Evolutionary conservation across 92 coral and sea anemone species (phyloP).

Genomic region (Nematostella vectensis): DNA sequence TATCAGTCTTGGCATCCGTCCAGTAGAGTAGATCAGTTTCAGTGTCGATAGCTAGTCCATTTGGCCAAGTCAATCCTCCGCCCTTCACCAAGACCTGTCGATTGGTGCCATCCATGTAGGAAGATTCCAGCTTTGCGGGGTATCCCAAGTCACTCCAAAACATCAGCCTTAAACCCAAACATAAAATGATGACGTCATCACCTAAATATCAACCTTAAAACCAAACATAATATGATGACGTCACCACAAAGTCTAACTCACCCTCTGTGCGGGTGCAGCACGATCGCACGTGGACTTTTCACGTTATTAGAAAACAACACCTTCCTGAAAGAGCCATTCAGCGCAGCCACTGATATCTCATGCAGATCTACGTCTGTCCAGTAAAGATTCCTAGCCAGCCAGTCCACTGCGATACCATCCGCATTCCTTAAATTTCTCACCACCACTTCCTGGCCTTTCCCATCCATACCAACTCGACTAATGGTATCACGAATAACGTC

Average conservation of each 20-base stretch:
- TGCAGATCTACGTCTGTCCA: slow-evolving; percentile 72
- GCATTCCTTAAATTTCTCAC: slow-evolving; percentile 44
- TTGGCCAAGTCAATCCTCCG: slow-evolving; percentile 63
- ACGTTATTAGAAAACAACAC: slow-evolving; percentile 48
- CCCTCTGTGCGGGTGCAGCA: slow-evolving; percentile 74
- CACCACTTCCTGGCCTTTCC: slow-evolving; percentile 38
- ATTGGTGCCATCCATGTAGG: slow-evolving; percentile 83
- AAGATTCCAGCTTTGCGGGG: slow-evolving; percentile 75
- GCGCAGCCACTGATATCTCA: slow-evolving; percentile 66
- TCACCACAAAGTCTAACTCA: too few relatives aligned
- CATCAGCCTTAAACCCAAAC: slow-evolving; percentile 67
- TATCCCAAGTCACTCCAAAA: slow-evolving; percentile 88
- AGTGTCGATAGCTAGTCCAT: slow-evolving; percentile 76
- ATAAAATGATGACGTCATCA: neutral
- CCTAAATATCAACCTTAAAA: too few relatives aligned
- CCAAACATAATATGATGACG: too few relatives aligned
- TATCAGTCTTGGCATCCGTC: slow-evolving; percentile 63
- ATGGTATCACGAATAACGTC: slow-evolving; percentile 60
- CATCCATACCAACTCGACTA: slow-evolving; percentile 52
- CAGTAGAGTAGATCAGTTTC: slow-evolving; percentile 53
- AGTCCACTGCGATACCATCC: slow-evolving; percentile 91
- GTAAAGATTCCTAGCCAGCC: slow-evolving; percentile 88
- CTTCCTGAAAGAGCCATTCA: slow-evolving; percentile 70
- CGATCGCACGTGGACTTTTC: slow-evolving; percentile 69
- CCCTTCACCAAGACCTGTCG: slow-evolving; percentile 55